Base-by-base conservation (phyloP, 2,113 vertebrate species). In the Girardinichthys multiradiatus region DNA sequence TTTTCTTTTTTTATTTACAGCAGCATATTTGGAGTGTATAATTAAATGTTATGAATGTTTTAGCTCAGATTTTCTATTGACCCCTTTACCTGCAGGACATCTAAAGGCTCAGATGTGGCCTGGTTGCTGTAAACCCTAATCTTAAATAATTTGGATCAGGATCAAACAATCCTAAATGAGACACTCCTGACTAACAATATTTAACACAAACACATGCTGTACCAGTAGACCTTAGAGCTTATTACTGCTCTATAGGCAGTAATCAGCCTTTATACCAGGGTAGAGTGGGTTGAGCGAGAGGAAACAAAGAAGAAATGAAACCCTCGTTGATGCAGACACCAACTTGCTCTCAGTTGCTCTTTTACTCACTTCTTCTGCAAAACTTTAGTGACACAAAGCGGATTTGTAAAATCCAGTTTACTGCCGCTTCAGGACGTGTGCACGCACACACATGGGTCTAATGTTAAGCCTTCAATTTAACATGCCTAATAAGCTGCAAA, bases 301-400 rank as follows among this genome's bases (percentile, higher is more conserved):
- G 9, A 33, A 64, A 48, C 31, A 28, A 48, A 28, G 24, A 2
- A 57, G 2, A 54, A 33, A 51, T 30, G 24, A 24, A 63, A 28
- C 45, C 54, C 54, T 21, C 13, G 33, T 30, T 19, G 29, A 17
- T 13, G 37, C 31, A 30, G 21, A 79, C 45, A 4, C 61, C 30
- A 31, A 68, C 71, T 76, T 60, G 26, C 72, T 60, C 85, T 68
- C 30, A 8, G 42, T 68, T 58, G 29, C 72, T 80, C 54, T 68
- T 31, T 54, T 57, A 14, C 66, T 80, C 66, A 74, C 63, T 74
- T 42, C 59, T 63, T 57, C 75, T 37, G 42, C 77, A 66, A 60
- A 88, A 87, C 69, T 86, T 89, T 78, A 68, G 33, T 90, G 87
- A 90, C 91, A 86, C 81, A 91, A 90, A 92, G 86, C 79, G 72